Evolutionary conservation across 1,140 invertebrate genomes (phyloP).

Genomic region (Hestina assimilis): DNA sequence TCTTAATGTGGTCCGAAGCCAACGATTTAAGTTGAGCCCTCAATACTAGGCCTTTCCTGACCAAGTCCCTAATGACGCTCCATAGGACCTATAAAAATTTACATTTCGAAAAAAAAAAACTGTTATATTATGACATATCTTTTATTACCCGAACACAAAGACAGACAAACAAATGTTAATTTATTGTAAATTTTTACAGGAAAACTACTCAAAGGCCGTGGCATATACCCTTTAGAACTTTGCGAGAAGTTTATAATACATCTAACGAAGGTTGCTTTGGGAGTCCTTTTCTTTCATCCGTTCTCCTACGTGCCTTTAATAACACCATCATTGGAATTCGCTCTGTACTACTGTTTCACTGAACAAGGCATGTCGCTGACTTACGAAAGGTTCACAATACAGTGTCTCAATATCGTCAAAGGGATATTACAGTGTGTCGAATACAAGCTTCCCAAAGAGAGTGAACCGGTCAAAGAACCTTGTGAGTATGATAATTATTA

Average conservation of each 20-base stretch:
- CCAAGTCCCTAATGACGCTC: too few species aligned
- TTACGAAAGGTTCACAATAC: slow-evolving; percentile 92
- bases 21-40: too few species aligned
- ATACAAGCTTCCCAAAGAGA: slow-evolving; percentile 83
- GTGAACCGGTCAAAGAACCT: slow-evolving; percentile 77
- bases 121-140: not conserved
- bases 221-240: slow-evolving; percentile 80
- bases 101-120: too few species aligned
- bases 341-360: slow-evolving; percentile 92
- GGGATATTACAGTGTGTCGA: slow-evolving; percentile 87
- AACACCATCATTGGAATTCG: slow-evolving; percentile 87
- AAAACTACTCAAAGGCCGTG: slow-evolving; percentile 81
- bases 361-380: slow-evolving; percentile 84
- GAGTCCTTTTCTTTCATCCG: slow-evolving; percentile 87
- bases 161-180: not conserved
- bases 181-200: slow-evolving; percentile 79
- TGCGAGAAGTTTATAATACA: slow-evolving; percentile 90
- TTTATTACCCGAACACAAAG: not conserved
- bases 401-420: slow-evolving; percentile 94
- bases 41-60: too few species aligned
- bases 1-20: too few species aligned
- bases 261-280: slow-evolving; percentile 87
- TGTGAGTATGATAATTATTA: slow-evolving; percentile 46
- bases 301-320: slow-evolving; percentile 90
- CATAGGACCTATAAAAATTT: too few species aligned